Conservation (phyloP, 2,113 vertebrate species). For the Cryptomyrus ogoouensis region DNA sequence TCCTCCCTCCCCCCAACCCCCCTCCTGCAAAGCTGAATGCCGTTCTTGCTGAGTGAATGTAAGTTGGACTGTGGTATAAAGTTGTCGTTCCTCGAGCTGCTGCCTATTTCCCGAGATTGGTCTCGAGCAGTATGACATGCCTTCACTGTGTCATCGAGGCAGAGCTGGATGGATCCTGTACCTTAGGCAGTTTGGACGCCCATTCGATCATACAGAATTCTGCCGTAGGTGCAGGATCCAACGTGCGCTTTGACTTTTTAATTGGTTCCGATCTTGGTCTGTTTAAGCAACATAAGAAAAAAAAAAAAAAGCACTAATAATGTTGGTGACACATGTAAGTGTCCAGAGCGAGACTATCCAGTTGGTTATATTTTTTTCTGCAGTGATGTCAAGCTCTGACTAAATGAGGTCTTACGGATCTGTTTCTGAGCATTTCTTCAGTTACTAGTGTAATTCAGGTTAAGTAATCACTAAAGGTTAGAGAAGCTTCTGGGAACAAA, state of each 20-base stretch:
- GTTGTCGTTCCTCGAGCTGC: background rate
- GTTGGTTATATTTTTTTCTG: background rate
- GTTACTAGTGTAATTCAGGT: background rate
- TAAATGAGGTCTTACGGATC: background rate
- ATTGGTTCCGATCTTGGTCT: background rate
- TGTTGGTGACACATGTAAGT: background rate
- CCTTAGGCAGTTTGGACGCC: background rate
- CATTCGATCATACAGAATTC: background rate
- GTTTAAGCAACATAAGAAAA: background rate
- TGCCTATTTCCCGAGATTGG: slow-evolving; percentile 15
- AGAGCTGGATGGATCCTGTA: background rate
- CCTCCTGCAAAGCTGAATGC: slow-evolving; percentile 10
- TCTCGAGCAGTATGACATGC: slow-evolving; percentile 22
- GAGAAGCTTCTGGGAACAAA: background rate
- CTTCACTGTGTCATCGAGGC: slow-evolving; percentile 4
- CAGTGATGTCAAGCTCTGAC: background rate
- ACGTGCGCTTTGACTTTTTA: background rate
- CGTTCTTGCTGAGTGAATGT: slow-evolving; percentile 25
- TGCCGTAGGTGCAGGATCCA: slow-evolving; percentile 3
- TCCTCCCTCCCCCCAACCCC: background rate
- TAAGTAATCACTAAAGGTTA: background rate
- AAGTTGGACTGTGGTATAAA: background rate
- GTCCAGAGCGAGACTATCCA: background rate
- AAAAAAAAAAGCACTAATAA: background rate
- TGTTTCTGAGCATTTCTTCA: background rate